Percentiles rank a stretch among this genome's conserved stretches.
phyloP scores from a whole-genome alignment of 2,113 vertebrate genomes.

The Pseudonaja textilis region DNA sequence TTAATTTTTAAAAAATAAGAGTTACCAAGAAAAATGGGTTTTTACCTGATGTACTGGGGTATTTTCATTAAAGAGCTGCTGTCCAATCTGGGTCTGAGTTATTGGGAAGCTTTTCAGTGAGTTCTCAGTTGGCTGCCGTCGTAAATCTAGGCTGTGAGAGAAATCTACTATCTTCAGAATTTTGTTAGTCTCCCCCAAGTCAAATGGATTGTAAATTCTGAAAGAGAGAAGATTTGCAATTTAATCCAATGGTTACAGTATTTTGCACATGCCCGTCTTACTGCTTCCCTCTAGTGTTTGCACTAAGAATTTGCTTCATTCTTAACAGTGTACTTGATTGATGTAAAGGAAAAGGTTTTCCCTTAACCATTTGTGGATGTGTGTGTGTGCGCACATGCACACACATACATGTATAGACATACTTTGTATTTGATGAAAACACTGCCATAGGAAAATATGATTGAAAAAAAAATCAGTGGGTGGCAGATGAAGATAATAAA shows the following conservation, averaged over 20 bases:
- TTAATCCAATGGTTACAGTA: not conserved
- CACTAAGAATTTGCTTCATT: constrained; percentile 41
- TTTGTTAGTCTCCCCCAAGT: constrained; percentile 45
- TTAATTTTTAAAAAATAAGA: not conserved
- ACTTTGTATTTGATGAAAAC: not conserved
- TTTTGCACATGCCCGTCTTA: constrained; percentile 40
- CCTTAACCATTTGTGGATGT: not conserved
- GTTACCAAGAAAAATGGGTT: constrained; percentile 9
- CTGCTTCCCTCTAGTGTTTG: constrained; percentile 67
- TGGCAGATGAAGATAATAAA: not conserved
- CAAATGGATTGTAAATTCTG: constrained; percentile 67
- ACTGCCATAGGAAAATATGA: not conserved
- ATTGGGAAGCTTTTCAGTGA: constrained; percentile 68
- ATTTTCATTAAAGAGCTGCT: constrained; percentile 71
- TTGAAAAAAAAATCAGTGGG: not conserved
- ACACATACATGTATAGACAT: not conserved
- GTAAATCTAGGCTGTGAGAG: constrained; percentile 79
- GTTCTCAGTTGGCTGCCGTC: constrained; percentile 59
- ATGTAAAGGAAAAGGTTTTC: not conserved
- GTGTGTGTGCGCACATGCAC: fast-evolving
- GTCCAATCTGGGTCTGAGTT: constrained; percentile 69
- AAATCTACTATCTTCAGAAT: constrained; percentile 80
- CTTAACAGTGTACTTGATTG: not conserved
- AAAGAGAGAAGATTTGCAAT: constrained; percentile 27
- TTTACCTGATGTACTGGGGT: constrained; percentile 79